phyloP scores from a whole-genome alignment of 2,888 invertebrate genomes.

The Conistra vaccinii region DNA sequence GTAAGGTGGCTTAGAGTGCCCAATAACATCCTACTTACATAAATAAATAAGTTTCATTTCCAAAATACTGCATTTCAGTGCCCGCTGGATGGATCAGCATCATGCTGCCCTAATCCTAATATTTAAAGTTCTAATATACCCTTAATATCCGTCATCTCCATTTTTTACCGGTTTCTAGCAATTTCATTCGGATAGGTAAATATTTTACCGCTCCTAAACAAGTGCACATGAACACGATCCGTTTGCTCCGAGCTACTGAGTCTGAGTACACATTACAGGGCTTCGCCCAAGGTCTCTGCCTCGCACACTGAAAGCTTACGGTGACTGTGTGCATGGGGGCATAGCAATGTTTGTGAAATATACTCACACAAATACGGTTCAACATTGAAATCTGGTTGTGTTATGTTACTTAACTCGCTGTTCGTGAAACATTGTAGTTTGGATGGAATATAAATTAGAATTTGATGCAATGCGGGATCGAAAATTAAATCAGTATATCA shows the following conservation, averaged over 20 bases:
- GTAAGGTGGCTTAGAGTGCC: no score
- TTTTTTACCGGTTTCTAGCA: background rate
- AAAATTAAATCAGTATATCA: background rate
- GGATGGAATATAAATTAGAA: slow-evolving; percentile 32
- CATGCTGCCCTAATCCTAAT: background rate
- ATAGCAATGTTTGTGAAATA: slow-evolving; percentile 24
- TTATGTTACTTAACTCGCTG: slow-evolving; percentile 12
- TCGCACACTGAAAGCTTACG: slow-evolving; percentile 33
- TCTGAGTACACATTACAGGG: slow-evolving; percentile 42
- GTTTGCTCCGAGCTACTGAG: slow-evolving; percentile 44
- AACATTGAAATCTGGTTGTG: slow-evolving; percentile 36
- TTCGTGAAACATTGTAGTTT: slow-evolving; percentile 25
- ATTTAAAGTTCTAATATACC: no score
- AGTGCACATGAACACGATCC: slow-evolving; percentile 56
- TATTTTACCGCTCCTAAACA: slow-evolving; percentile 37
- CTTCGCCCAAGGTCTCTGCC: slow-evolving; percentile 56
- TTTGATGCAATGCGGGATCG: slow-evolving; percentile 20
- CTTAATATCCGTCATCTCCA: background rate
- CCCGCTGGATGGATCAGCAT: background rate
- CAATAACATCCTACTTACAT: no score
- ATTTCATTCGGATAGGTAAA: slow-evolving; percentile 29
- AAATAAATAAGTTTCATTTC: background rate
- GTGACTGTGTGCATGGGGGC: slow-evolving; percentile 37
- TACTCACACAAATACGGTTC: slow-evolving; percentile 27
- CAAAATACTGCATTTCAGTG: background rate